Base-by-base conservation (phyloP, 2,797 vertebrate genomes). In the Rhabdomys pumilio region DNA sequence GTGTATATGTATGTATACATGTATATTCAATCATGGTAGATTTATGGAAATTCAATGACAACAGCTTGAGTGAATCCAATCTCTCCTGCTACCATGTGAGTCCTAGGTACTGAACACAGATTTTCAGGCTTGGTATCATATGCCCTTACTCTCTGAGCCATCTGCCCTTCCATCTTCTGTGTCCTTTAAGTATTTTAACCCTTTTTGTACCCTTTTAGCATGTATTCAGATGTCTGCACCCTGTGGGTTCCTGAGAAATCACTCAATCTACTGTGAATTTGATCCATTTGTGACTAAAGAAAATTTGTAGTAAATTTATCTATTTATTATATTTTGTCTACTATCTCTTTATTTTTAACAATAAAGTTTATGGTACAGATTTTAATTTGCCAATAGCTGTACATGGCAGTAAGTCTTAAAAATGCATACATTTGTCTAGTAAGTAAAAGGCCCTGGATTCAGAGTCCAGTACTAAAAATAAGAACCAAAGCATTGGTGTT, bases 321-420 rank as follows among this genome's bases (percentile, higher is more conserved):
- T 44, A 20, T 69, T 65, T 93, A 80, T 81, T 77, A 34, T 84
- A 90, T 90, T 91, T 91, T 57, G 57, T 94, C 20, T 41, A 92
- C 3, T 20, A 31, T 83, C 91, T 94, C 69, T 85, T 1, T 93
- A 20, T 89, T 79, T 90, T 15, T 83, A 92, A 67, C 41, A 87
- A 29, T 6, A 73, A 94, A 6, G 19, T 4, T 87, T 83, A 69
- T 11, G 44, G 1, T 91, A 31, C 9, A 92, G 61, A 59, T 26
- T 19, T 76, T 20, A 65, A 6, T 59, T 38, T 89, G 13, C 72
- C 13, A 57, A 2, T 75, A 95, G 57, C 29, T 92, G 95, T 85
- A 89, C 24, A 75, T 59, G 47, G 9, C 57, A 59, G 7, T 87
- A 31, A 81, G 29, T 9, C 26, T 59, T 79, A 72, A 61, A 95